Evolutionary conservation across 2,113 vertebrate genomes (phyloP).

Genomic region (Seriola rivoliana): DNA sequence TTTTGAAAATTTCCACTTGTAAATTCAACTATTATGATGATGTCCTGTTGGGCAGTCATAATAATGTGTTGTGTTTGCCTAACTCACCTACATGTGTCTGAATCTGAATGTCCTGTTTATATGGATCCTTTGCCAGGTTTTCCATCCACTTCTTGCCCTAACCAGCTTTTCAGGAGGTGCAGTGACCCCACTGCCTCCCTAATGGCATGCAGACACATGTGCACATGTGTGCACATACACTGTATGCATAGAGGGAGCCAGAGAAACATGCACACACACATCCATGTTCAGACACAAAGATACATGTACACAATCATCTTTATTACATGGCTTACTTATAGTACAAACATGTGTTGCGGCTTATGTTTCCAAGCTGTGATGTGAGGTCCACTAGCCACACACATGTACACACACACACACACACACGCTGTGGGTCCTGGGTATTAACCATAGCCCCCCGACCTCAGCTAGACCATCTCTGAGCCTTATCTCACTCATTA

Average conservation of each 20-base stretch:
- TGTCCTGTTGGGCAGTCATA: background rate
- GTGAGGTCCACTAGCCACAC: conserved; percentile 31
- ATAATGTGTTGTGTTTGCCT: background rate
- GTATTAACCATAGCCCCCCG: conserved; percentile 50
- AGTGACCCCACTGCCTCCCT: background rate
- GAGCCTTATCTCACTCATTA: conserved; percentile 74
- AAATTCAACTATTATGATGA: background rate
- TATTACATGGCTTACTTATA: conserved; percentile 56
- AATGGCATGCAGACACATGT: background rate
- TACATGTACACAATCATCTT: conserved; percentile 7
- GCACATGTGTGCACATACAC: background rate
- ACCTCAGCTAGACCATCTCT: conserved; percentile 54
- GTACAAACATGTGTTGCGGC: conserved; percentile 62
- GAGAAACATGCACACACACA: background rate
- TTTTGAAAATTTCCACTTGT: conserved; percentile 28
- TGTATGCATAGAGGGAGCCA: background rate
- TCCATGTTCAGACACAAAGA: conserved; percentile 7
- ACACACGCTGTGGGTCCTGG: conserved; percentile 12
- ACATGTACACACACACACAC: conserved; percentile 19
- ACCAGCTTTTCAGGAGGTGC: conserved; percentile 2
- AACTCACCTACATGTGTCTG: background rate
- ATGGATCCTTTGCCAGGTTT: background rate
- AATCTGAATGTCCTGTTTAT: conserved; percentile 6
- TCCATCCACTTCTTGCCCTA: background rate
- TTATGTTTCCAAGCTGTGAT: conserved; percentile 60